Base-by-base conservation (phyloP, 1,140 invertebrate species). In the Scaptomyza hsui region DNA sequence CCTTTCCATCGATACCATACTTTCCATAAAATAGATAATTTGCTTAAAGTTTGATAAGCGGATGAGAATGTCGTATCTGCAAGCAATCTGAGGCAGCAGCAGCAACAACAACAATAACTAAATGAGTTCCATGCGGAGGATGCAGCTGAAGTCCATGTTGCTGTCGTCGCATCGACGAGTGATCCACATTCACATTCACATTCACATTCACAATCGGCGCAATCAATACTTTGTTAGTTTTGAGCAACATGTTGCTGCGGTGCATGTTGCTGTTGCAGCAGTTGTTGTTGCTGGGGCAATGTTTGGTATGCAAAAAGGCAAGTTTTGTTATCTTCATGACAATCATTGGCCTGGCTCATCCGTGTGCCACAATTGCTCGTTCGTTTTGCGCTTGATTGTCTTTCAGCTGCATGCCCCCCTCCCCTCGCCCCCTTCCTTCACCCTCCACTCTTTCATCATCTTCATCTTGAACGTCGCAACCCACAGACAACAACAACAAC, bases 171-270 rank as follows among this genome's bases (percentile, higher is more conserved):
- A 60, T 65, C 75, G 64, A 71, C 82, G 82, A 82, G 82, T 88
- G 78, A 86, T 86, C 81, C 78, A 88, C 81, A 88, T 86, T 78
- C 81, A 85, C 69, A 86, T 65, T 81, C 78, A 88, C 81, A 88
- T 86, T 78, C 81, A 85, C 69, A 86, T 65, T 81, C 72, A 82
- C 82, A 88, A 86, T 88, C 78, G 82, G 73, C 74, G 81, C 82
- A 86, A 86, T 86, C 81, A 86, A 86, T 86, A 86, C 82, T 86
- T 86, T 86, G 81, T 86, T 86, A 86, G 81, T 82, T 88, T 86
- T 88, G 82, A 86, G 81, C 81, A 86, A 86, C 81, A 86, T 86
- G 81, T 86, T 86, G 81, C 81, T 71, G 76, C 60, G 52, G 72
- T 77, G 72, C 68, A 70, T 18, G 47, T 55, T 63, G 75, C 37